phyloP scores from a whole-genome alignment of 2,888 invertebrate genomes.

The Lithosia quadra region DNA sequence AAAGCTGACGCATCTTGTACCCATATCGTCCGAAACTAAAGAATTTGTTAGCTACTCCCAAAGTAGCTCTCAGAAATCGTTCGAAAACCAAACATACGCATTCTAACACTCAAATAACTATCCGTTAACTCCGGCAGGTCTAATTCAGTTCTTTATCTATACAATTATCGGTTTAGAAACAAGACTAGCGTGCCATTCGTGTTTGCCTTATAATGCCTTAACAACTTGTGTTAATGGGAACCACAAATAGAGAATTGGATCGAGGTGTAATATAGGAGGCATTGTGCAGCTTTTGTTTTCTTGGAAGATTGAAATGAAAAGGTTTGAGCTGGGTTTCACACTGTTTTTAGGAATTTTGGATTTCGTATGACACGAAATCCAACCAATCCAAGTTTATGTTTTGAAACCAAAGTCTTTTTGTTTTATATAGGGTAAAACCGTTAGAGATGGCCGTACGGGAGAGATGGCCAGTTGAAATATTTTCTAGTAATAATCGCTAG shows the following conservation, averaged over 20 bases:
- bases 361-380: too few species aligned
- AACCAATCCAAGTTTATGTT: too few species aligned
- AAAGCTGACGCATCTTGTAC: not conserved
- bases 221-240: constrained; percentile 69
- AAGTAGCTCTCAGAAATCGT: constrained; percentile 16
- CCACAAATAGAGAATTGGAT: constrained; percentile 77
- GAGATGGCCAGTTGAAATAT: too few species aligned
- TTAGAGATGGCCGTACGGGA: too few species aligned
- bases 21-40: not conserved
- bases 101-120: constrained; percentile 30
- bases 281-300: constrained; percentile 60
- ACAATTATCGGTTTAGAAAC: constrained; percentile 64
- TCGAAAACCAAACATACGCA: constrained; percentile 25
- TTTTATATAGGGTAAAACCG: too few species aligned
- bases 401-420: too few species aligned
- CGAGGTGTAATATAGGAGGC: constrained; percentile 75
- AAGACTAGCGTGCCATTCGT: constrained; percentile 44
- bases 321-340: not conserved
- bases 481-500: too few species aligned
- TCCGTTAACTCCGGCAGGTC: constrained; percentile 47
- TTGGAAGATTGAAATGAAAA: constrained; percentile 50
- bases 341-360: not conserved
- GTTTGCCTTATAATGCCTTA: constrained; percentile 51
- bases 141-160: constrained; percentile 65
- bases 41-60: constrained; percentile 1